Conservation (phyloP, 2,113 vertebrate genomes). For the Trematocara zebra region DNA sequence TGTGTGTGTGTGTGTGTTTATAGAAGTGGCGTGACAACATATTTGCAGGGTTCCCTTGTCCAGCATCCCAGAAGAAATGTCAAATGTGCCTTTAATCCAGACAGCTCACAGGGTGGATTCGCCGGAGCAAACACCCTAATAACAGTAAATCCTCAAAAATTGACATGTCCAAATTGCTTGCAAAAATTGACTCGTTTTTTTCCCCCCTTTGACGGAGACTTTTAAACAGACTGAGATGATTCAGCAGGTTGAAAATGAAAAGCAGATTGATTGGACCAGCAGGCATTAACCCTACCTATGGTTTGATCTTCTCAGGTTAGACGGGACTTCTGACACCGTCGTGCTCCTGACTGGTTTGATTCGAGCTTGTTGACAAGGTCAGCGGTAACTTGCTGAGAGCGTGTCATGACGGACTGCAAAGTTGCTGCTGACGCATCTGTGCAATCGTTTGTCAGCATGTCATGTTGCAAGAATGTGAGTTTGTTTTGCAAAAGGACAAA, state of each 20-base stretch:
- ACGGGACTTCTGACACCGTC: conserved; percentile 34
- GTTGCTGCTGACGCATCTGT: conserved; percentile 26
- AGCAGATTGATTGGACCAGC: conserved; percentile 51
- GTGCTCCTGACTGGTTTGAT: conserved; percentile 32
- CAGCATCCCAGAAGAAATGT: conserved; percentile 40
- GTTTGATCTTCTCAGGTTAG: conserved; percentile 42
- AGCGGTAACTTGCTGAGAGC: conserved; percentile 39
- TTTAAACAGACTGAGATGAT: conserved; percentile 33
- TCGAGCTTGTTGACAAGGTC: conserved; percentile 50
- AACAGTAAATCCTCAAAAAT: conserved; percentile 66
- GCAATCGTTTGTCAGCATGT: conserved; percentile 45
- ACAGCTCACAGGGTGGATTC: conserved; percentile 44
- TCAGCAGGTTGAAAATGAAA: conserved; percentile 53
- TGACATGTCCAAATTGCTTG: conserved; percentile 55
- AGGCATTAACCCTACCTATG: conserved; percentile 47
- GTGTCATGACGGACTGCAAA: conserved; percentile 49
- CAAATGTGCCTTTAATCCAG: conserved; percentile 38
- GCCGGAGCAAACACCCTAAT: conserved; percentile 57
- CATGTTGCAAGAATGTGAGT: neutral
- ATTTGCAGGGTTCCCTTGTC: conserved; percentile 15
- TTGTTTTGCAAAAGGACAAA: neutral
- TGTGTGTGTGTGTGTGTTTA: neutral
- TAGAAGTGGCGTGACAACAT: neutral
- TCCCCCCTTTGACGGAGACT: neutral
- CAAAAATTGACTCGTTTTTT: conserved; percentile 8